Base-by-base conservation (phyloP, 2,888 invertebrate genomes). In the Maniola hyperantus region DNA sequence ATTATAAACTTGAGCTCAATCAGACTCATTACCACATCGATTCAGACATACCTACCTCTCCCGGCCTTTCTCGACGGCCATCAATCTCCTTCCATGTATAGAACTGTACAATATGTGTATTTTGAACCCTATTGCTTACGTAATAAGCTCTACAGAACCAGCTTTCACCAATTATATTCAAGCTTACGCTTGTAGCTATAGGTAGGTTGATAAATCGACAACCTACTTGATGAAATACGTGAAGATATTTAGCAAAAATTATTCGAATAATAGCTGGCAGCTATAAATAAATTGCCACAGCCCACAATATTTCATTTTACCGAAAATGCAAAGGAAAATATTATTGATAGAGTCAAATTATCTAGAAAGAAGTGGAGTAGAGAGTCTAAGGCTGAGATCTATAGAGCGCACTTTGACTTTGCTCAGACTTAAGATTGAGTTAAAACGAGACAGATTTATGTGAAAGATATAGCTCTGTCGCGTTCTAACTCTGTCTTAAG, bases 21-120 rank as follows among this genome's bases (percentile, higher is more conserved):
- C 74, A 74, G 69, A 53, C 76, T 77, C 79, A 79, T 79, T 79
- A 78, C 74, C 78, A 78, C 77, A 71, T 74, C 73, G 73, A 77
- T 75, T 77, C 74, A 77, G 67, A 74, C 76, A 79, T 77, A 76
- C 78, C 73, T 60, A 33, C 48, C 33, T 15, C 69, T 63, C 59
- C 26, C 26, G 26, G 53, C 67, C 63, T 54, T 65, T 73, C 55
- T 67, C 68, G 71, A 58, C 63, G 33, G 60, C 64, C 72, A 71
- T 75, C 76, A 74, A 75, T 77, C 71, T 71, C 59, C 55, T 61
- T 62, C 72, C 75, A 74, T 75, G 75, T 74, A 76, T 65, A 72
- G 71, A 51, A 48, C 55, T 64, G 18, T 57, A 13, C 6, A 57
- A 20, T n/a, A 15, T 13, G 15, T 54, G n/a, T 34, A 54, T 8